phyloP scores from a whole-genome alignment of 2,888 invertebrate species.

The Leucophenga maculata region DNA sequence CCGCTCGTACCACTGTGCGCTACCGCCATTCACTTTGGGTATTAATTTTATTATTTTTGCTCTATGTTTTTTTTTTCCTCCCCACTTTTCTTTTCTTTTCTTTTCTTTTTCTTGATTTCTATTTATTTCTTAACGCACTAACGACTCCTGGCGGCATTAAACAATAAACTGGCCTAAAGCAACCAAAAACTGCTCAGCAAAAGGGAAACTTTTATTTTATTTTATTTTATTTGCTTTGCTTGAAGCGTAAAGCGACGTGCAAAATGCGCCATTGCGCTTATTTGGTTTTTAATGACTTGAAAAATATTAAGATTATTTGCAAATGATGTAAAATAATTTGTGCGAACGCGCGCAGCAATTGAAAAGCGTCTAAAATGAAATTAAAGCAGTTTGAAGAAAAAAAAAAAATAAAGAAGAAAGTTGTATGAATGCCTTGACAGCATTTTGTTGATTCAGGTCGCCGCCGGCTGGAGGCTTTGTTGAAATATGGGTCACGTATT shows the following conservation, averaged over 20 bases:
- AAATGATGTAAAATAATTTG: conserved; percentile 9
- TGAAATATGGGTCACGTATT: too few species aligned
- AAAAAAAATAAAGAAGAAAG: too few species aligned
- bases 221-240: not conserved
- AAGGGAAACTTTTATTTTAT: not conserved
- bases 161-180: not conserved
- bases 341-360: too few species aligned
- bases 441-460: too few species aligned
- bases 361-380: too few species aligned
- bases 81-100: too few species aligned
- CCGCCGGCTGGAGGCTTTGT: too few species aligned
- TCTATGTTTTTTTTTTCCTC: too few species aligned
- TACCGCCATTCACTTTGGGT: not conserved
- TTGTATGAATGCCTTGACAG: too few species aligned
- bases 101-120: too few species aligned
- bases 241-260: not conserved
- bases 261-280: not conserved
- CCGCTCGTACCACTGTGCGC: not conserved
- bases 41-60: conserved; percentile 11
- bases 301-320: conserved; percentile 19
- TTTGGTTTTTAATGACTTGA: conserved; percentile 20
- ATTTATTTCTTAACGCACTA: conserved; percentile 2
- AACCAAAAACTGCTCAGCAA: not conserved
- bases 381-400: too few species aligned
- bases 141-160: conserved; percentile 19